Evolutionary conservation across 1,140 invertebrate species (phyloP).

Genomic region (Euura saliciscinereae): DNA sequence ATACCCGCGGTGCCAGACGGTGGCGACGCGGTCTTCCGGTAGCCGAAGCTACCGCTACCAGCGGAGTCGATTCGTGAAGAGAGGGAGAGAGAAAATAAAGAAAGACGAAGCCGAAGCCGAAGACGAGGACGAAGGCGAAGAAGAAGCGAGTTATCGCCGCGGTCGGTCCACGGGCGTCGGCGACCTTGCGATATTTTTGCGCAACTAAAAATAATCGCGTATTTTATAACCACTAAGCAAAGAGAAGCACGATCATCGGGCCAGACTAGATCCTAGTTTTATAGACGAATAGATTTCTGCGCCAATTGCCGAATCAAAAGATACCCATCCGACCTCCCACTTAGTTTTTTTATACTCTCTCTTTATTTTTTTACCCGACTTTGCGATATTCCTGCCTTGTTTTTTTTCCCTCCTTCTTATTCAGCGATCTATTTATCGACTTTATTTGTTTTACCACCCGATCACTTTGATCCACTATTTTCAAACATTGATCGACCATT

Average conservation of each 20-base stretch:
- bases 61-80: too few relatives aligned
- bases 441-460: too few relatives aligned
- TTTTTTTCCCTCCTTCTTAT: not conserved
- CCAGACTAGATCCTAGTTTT: slow-evolving; percentile 17
- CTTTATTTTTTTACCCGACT: too few relatives aligned
- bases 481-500: too few relatives aligned
- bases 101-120: too few relatives aligned
- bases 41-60: not conserved
- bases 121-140: too few relatives aligned
- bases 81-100: too few relatives aligned
- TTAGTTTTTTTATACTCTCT: not conserved
- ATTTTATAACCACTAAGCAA: slow-evolving; percentile 53
- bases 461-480: too few relatives aligned
- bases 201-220: slow-evolving; percentile 55
- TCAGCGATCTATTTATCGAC: too few relatives aligned
- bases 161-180: slow-evolving; percentile 31
- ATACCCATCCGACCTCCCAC: not conserved
- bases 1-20: not conserved
- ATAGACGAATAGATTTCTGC: slow-evolving; percentile 11
- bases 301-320: slow-evolving; percentile 1
- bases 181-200: slow-evolving; percentile 59
- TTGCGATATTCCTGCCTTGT: not conserved
- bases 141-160: not conserved
- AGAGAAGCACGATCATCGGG: slow-evolving; percentile 29
- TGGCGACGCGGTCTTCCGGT: not conserved